These are phyloP conservation scores for Lycophotia porphyrea DNA, from an alignment of 2,888 invertebrate genomes.

Conservation along the genomic window DNA sequence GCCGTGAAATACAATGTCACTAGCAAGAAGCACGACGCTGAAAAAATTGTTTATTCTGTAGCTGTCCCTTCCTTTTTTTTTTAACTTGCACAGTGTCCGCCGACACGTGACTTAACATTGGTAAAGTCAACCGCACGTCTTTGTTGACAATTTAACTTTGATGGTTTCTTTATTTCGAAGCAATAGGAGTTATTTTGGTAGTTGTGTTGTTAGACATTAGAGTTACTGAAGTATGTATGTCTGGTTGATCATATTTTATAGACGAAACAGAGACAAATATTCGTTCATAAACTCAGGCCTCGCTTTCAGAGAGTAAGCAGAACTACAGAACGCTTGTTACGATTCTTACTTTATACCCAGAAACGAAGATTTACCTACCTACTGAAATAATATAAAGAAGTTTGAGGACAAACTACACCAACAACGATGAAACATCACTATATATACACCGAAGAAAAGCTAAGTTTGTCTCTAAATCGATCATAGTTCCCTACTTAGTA, in stretches of 20 bases:
- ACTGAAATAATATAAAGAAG: not conserved
- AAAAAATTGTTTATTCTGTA: constrained; percentile 37
- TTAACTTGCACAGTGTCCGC: not conserved
- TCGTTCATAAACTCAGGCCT: not conserved
- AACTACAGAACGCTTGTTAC: not conserved
- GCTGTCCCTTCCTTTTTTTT: constrained; percentile 4
- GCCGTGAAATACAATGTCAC: constrained; percentile 72
- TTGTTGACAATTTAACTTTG: not conserved
- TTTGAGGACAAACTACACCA: not conserved
- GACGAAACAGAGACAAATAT: not conserved
- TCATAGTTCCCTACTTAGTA: not conserved
- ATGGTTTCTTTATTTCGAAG: not conserved
- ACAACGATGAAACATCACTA: not conserved
- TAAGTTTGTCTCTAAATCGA: not conserved
- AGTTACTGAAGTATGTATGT: not conserved
- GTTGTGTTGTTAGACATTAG: not conserved
- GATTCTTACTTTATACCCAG: too few species aligned
- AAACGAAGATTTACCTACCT: not conserved
- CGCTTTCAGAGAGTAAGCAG: not conserved
- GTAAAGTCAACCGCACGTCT: not conserved
- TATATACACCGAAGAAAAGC: not conserved
- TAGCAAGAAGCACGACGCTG: constrained; percentile 42
- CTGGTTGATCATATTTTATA: not conserved
- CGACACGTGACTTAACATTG: not conserved
- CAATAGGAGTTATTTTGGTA: not conserved